Evolutionary conservation across 2,888 invertebrate species (phyloP).

Genomic region (Trissoscelio sp.): DNA sequence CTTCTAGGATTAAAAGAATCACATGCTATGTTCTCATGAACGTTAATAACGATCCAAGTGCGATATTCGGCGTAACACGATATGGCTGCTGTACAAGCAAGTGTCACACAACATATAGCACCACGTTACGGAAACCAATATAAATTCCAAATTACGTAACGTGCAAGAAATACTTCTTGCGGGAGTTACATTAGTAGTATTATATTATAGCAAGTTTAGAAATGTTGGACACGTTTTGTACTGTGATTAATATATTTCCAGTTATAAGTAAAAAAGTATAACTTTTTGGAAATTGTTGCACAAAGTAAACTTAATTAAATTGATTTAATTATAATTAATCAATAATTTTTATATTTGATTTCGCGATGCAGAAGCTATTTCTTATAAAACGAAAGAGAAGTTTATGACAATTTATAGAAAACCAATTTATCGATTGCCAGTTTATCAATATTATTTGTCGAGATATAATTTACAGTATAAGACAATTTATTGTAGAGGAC

Average conservation of each 20-base stretch:
- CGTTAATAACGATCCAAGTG: slow-evolving; percentile 19
- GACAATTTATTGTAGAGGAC: neutral
- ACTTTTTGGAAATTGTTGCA: neutral
- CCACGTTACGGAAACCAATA: slow-evolving; percentile 35
- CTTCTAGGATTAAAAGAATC: slow-evolving; percentile 23
- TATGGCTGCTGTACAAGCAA: slow-evolving; percentile 12
- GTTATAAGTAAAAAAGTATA: slow-evolving; percentile 2
- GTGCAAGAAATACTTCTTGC: slow-evolving; percentile 38
- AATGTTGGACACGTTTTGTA: slow-evolving; percentile 25
- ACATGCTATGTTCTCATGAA: slow-evolving; percentile 10
- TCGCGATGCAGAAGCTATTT: neutral
- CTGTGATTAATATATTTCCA: slow-evolving; percentile 18
- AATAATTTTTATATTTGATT: neutral
- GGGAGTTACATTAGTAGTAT: slow-evolving; percentile 33
- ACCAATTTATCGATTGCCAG: slow-evolving; percentile 18
- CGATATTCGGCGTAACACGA: slow-evolving; percentile 6
- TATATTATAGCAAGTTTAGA: slow-evolving; percentile 29
- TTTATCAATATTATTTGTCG: slow-evolving; percentile 17
- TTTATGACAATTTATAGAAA: slow-evolving; percentile 29
- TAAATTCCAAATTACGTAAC: slow-evolving; percentile 39
- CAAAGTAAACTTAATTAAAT: neutral
- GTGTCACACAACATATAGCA: slow-evolving; percentile 28
- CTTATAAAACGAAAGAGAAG: slow-evolving; percentile 4
- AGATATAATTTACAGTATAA: slow-evolving; percentile 12
- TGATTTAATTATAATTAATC: neutral